These are phyloP conservation scores for Agelaius tricolor DNA, from an alignment of 2,113 vertebrate genomes.

Conservation along the genomic window DNA sequence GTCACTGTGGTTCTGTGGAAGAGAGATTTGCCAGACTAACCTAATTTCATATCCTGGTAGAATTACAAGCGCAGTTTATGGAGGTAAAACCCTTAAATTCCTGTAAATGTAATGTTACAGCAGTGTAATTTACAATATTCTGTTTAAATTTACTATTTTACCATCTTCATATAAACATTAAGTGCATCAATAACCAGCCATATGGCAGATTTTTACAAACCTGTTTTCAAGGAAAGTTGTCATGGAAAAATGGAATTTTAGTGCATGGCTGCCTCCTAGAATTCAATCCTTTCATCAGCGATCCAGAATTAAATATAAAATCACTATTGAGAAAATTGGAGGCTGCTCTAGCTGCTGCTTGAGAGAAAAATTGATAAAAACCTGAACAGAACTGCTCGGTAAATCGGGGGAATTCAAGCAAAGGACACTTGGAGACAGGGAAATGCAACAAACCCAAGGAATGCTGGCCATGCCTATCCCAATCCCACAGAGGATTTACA, in stretches of 20 bases:
- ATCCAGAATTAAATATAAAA: conserved; percentile 49
- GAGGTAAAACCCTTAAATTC: not conserved
- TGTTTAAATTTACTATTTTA: not conserved
- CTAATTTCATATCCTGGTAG: not conserved
- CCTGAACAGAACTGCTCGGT: not conserved
- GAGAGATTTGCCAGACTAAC: not conserved
- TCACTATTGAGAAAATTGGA: not conserved
- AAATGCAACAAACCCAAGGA: not conserved
- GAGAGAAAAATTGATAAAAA: conserved; percentile 24
- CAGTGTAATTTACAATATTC: not conserved
- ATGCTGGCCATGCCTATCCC: not conserved
- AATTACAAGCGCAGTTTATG: not conserved
- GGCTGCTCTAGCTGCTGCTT: not conserved
- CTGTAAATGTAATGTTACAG: not conserved
- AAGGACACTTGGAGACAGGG: not conserved
- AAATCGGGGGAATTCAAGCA: not conserved
- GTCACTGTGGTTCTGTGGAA: not conserved
- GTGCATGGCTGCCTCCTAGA: not conserved
- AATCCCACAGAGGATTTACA: not conserved
- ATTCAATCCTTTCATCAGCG: conserved; percentile 1
- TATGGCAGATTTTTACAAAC: conserved; percentile 10
- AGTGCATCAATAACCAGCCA: not conserved
- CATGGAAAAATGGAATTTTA: conserved; percentile 5
- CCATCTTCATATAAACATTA: not conserved
- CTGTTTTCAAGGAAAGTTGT: not conserved